Percentiles rank a stretch among this genome's conserved stretches.
Conservation (phyloP, 2,797 vertebrate species). For the Micrastur ruficollis region DNA sequence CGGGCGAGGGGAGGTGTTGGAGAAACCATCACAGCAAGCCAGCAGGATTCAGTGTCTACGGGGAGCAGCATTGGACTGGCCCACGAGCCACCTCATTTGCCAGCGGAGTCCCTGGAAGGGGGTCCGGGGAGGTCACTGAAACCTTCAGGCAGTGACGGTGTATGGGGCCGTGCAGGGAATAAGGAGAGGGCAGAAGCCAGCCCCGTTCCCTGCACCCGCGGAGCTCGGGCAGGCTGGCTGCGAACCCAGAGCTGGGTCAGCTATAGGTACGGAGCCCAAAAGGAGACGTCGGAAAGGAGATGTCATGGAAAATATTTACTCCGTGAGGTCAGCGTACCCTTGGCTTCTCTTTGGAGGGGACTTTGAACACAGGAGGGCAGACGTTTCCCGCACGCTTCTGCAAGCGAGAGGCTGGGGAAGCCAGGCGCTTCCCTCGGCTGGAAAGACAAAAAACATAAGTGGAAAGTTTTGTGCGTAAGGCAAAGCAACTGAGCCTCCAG, state of each 20-base stretch:
- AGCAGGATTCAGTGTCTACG: background rate
- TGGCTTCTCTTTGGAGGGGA: conserved; percentile 16
- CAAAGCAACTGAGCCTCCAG: background rate
- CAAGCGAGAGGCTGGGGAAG: conserved; percentile 3
- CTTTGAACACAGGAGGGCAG: conserved; percentile 51
- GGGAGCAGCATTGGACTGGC: background rate
- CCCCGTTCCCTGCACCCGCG: fast-evolving
- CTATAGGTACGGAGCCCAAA: background rate
- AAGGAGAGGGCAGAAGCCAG: background rate
- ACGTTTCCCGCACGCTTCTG: background rate
- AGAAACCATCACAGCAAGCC: background rate
- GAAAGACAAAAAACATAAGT: background rate
- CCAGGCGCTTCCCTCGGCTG: background rate
- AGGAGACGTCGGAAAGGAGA: background rate
- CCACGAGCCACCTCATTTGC: background rate
- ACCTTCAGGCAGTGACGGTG: background rate
- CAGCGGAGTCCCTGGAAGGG: background rate
- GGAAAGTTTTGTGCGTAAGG: background rate
- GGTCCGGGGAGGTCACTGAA: background rate
- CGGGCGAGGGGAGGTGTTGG: background rate
- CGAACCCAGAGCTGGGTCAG: background rate
- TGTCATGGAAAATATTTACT: conserved; percentile 55
- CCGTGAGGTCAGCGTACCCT: conserved; percentile 37
- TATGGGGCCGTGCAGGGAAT: fast-evolving
- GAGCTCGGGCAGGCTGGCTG: background rate